These are phyloP conservation scores for Melitaea athalia DNA, from an alignment of 2,888 invertebrate species.

Conservation along the genomic window DNA sequence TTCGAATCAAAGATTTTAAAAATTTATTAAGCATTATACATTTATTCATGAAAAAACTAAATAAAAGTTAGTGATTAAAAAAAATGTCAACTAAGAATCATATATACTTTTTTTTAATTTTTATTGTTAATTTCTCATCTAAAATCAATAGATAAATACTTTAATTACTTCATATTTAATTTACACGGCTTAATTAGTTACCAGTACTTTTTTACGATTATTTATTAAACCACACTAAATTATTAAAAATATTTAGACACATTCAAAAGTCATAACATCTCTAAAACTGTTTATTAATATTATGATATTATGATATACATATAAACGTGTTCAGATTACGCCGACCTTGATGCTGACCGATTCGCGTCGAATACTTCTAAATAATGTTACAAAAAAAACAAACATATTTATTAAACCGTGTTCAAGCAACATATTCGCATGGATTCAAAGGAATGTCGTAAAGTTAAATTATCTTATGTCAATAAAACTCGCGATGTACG, in stretches of 20 bases:
- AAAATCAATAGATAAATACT: too few relatives aligned
- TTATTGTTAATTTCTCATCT: too few relatives aligned
- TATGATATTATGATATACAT: too few relatives aligned
- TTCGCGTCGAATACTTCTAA: constrained; percentile 31
- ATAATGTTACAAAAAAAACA: constrained; percentile 28
- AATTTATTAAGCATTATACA: too few relatives aligned
- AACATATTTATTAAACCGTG: constrained; percentile 19
- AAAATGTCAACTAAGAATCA: too few relatives aligned
- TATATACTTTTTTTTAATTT: too few relatives aligned
- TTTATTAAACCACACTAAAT: neutral
- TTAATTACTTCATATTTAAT: neutral
- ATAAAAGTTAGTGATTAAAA: too few relatives aligned
- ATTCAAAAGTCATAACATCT: neutral
- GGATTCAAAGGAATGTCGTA: constrained; percentile 56
- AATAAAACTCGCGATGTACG: constrained; percentile 59
- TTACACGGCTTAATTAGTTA: neutral
- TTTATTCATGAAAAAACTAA: too few relatives aligned
- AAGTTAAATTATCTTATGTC: constrained; percentile 62
- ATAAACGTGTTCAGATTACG: constrained; percentile 18
- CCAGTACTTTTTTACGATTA: neutral
- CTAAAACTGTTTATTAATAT: neutral
- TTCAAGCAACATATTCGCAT: constrained; percentile 41
- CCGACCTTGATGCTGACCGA: constrained; percentile 35
- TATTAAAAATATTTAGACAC: neutral
- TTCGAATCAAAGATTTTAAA: too few relatives aligned